Percentiles rank a stretch among this genome's conserved stretches.
Conservation (phyloP, 2,797 vertebrate species). For the Mareca strepera region DNA sequence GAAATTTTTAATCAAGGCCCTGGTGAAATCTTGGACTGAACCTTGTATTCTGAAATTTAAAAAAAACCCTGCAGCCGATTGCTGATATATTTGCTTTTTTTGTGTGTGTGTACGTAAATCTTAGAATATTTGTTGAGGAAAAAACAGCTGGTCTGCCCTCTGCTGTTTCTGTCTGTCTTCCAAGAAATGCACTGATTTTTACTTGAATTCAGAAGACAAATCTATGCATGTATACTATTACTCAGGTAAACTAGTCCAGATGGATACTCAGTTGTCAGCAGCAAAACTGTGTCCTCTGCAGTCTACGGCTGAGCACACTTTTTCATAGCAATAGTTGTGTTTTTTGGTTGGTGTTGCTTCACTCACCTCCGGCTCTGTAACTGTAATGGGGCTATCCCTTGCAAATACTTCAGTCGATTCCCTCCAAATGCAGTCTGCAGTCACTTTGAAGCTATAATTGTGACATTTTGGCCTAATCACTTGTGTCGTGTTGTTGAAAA, state of each 20-base stretch:
- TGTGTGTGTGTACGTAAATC: not conserved
- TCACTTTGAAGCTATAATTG: conserved; percentile 90
- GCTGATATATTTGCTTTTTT: not conserved
- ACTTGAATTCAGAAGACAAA: conserved; percentile 19
- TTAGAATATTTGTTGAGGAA: conserved; percentile 10
- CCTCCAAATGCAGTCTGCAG: conserved; percentile 95
- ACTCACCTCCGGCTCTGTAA: conserved; percentile 89
- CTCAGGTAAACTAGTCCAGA: not conserved
- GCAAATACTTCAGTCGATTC: conserved; percentile 98
- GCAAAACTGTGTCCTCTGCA: conserved; percentile 78
- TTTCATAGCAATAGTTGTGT: conserved; percentile 88
- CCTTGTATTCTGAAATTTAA: conserved; percentile 45
- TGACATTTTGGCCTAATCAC: conserved; percentile 92
- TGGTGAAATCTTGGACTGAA: conserved; percentile 62
- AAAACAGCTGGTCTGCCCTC: conserved; percentile 54
- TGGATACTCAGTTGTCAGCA: conserved; percentile 73
- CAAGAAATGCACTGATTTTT: conserved; percentile 2
- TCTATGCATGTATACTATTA: not conserved
- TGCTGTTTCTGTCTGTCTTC: conserved; percentile 53
- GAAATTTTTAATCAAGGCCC: conserved; percentile 63
- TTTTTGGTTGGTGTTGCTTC: conserved; percentile 96
- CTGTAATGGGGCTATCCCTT: conserved; percentile 96
- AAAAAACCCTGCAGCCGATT: conserved; percentile 55
- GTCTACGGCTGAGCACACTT: conserved; percentile 80
- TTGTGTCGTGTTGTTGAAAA: conserved; percentile 93